Evolutionary conservation across 2,797 vertebrate genomes (phyloP).

Genomic region (Anguilla obscura): DNA sequence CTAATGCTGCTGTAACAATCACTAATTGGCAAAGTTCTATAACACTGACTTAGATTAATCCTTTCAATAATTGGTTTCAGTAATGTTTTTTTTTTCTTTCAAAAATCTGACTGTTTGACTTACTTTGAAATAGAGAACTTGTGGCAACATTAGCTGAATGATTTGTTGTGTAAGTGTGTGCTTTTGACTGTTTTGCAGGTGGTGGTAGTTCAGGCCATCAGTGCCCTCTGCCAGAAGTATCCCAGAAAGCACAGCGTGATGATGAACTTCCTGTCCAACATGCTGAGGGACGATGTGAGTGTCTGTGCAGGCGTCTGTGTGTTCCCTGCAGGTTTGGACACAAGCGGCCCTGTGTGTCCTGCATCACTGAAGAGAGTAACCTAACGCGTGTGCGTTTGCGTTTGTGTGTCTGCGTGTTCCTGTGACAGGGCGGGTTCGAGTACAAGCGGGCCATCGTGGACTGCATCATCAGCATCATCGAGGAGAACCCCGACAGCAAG

Average conservation of each 20-base stretch:
- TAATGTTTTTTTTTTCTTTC: too few species aligned
- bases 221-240: constrained; percentile 96
- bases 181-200: constrained; percentile 71
- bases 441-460: constrained; percentile 98
- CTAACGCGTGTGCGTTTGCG: neutral
- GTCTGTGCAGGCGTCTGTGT: neutral
- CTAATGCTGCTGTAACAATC: neutral
- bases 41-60: neutral
- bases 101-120: neutral
- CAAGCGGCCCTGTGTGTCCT: constrained; percentile 77
- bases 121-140: neutral
- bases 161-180: neutral
- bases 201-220: constrained; percentile 97
- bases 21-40: neutral
- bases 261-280: constrained; percentile 98
- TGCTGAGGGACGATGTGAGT: constrained; percentile 95
- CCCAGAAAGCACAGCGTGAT: constrained; percentile 96
- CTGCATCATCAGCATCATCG: constrained; percentile 95
- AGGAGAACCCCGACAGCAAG: constrained; percentile 96
- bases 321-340: constrained; percentile 75
- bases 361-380: constrained; percentile 54
- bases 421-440: constrained; percentile 90
- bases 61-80: too few species aligned
- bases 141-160: neutral
- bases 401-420: neutral